Evolutionary conservation across 2,888 invertebrate species (phyloP).

Genomic region (Apoda limacodes): DNA sequence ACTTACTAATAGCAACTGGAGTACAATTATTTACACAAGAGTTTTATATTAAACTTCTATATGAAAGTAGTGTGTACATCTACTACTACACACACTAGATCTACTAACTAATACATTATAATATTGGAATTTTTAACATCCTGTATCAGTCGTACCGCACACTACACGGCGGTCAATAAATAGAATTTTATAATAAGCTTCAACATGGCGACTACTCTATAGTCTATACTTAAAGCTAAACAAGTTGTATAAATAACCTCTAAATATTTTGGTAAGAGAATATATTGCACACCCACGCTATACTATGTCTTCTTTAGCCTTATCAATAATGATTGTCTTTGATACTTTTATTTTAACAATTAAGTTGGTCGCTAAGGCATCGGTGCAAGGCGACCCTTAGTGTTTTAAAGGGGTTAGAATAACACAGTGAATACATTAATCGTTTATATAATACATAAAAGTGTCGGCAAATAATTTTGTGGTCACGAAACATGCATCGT

Average conservation of each 20-base stretch:
- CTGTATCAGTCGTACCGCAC: slow-evolving; percentile 61
- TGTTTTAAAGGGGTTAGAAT: no score
- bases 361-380: slow-evolving; percentile 44
- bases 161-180: slow-evolving; percentile 60
- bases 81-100: slow-evolving; percentile 25
- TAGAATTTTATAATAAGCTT: slow-evolving; percentile 67
- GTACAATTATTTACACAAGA: no score
- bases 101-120: slow-evolving; percentile 54
- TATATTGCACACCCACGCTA: slow-evolving; percentile 60
- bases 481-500: no score
- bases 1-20: no score
- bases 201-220: slow-evolving; percentile 66
- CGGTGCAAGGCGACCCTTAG: slow-evolving; percentile 30
- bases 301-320: slow-evolving; percentile 31
- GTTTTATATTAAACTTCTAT: no score
- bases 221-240: slow-evolving; percentile 67
- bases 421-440: no score
- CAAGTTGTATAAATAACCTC: slow-evolving; percentile 65
- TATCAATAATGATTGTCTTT: no score
- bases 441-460: no score
- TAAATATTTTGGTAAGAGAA: slow-evolving; percentile 64
- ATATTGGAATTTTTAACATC: slow-evolving; percentile 63
- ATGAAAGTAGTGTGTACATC: not conserved
- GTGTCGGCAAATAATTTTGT: no score
- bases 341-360: slow-evolving; percentile 31